Base-by-base conservation (phyloP, 2,888 invertebrate species). In the Panorpa germanica region DNA sequence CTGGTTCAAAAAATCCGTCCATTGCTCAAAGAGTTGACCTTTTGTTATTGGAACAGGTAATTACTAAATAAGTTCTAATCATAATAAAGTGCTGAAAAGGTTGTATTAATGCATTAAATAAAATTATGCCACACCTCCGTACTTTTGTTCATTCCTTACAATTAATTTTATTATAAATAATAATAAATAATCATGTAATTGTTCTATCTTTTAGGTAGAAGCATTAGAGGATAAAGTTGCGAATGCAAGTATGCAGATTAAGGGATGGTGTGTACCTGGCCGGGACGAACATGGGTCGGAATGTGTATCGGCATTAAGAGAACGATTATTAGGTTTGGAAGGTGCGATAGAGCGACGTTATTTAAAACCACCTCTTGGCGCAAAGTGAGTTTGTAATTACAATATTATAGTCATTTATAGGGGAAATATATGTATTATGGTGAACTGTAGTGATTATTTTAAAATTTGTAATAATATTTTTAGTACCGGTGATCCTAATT, bases 271-370 rank as follows among this genome's bases (percentile, higher is more conserved):
- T 36, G 61, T 80, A 33, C 75, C 75, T 10, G 60, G 60, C 27
- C 63, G 46, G 46, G 59, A 60, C n/a, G 55, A 58, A 14, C 59
- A 57, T 29, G 48, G 42, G 17, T 24, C 28, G 41, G 50, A 46
- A 22, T 53, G 36, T 38, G 57, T 41, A 31, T 53, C 18, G 48
- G 48, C 15, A 45, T 61, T 53, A 61, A 70, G 46, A 19, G 71
- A 75, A 42, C 67, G 86, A 43, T 63, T 96, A 31, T 63, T 81
- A 4, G 68, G 74, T 1, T 58, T 95, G 9, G 93, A 95, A 53
- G 71, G 76, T 1, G 86, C 86, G 40, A 85, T 95, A 31, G 95
- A 95, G 53, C 60, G 91, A 41, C 63, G 95, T 40, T 95, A 93
- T 52, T 61, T 95, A 24, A 88, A 90, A 52, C 88, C 91, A 34